Evolutionary conservation across 2,888 invertebrate species (phyloP).

Genomic region (Drosophila anomalata): DNA sequence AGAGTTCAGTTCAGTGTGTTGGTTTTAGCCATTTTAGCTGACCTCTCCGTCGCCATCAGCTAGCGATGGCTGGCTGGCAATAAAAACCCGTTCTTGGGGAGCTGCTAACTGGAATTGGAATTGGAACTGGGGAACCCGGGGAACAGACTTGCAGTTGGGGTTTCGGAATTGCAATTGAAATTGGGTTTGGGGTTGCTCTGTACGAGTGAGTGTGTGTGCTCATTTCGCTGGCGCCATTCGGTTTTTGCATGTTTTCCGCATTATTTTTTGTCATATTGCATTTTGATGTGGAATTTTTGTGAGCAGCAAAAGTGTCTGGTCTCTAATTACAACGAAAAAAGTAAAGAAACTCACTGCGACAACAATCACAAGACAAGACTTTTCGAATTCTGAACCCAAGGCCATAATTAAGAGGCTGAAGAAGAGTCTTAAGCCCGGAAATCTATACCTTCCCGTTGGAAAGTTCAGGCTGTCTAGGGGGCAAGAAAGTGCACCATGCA

Average conservation of each 20-base stretch:
- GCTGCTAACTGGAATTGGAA: slow-evolving; percentile 42
- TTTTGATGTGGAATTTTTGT: slow-evolving; percentile 51
- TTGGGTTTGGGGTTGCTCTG: slow-evolving; percentile 16
- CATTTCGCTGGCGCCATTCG: slow-evolving; percentile 71
- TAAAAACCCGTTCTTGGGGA: slow-evolving; percentile 43
- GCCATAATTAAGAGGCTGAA: slow-evolving; percentile 64
- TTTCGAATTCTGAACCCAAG: slow-evolving; percentile 27
- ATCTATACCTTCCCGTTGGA: background rate
- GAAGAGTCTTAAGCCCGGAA: slow-evolving; percentile 23
- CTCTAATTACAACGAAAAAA: slow-evolving; percentile 72
- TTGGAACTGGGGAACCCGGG: slow-evolving; percentile 25
- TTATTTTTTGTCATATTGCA: slow-evolving; percentile 70
- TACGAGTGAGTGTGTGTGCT: slow-evolving; percentile 52
- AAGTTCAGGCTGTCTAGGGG: slow-evolving; percentile 4
- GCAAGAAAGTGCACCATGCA: slow-evolving; percentile 41
- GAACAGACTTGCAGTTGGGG: slow-evolving; percentile 4
- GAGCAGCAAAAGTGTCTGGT: slow-evolving; percentile 75
- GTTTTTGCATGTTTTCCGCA: slow-evolving; percentile 69
- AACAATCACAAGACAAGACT: slow-evolving; percentile 39
- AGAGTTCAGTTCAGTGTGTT: slow-evolving; percentile 37
- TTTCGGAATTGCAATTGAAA: slow-evolving; percentile 4
- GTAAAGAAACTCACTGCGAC: slow-evolving; percentile 19
- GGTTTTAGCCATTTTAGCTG: slow-evolving; percentile 33
- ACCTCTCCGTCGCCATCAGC: slow-evolving; percentile 33
- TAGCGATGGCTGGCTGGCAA: slow-evolving; percentile 42